Conservation (phyloP, 2,888 invertebrate species). For the Blastobasis lacticolella region DNA sequence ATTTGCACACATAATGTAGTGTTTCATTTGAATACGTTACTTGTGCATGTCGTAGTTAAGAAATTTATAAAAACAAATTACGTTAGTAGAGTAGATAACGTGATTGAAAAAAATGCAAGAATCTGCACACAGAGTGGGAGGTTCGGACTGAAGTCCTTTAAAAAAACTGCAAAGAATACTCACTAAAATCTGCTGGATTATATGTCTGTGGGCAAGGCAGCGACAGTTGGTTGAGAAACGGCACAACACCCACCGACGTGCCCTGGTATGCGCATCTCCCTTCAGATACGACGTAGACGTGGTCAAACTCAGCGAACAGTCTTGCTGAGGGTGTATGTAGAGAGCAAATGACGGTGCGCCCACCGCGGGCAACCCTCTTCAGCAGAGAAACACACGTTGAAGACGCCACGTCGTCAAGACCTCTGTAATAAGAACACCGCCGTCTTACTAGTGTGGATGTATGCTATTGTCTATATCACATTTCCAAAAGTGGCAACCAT, state of each 20-base stretch:
- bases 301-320: slow-evolving; percentile 92
- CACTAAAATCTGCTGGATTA: slow-evolving; percentile 97
- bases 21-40: too few relatives aligned
- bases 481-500: too few relatives aligned
- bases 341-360: slow-evolving; percentile 94
- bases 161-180: slow-evolving; percentile 35
- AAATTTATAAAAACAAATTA: too few relatives aligned
- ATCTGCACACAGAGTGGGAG: too few relatives aligned
- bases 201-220: slow-evolving; percentile 92
- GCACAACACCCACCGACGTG: slow-evolving; percentile 83
- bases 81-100: too few relatives aligned
- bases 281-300: slow-evolving; percentile 90
- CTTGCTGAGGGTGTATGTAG: slow-evolving; percentile 97
- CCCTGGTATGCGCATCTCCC: slow-evolving; percentile 95
- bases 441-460: too few relatives aligned
- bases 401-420: slow-evolving; percentile 92
- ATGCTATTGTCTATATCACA: too few relatives aligned
- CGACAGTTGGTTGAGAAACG: slow-evolving; percentile 84
- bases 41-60: too few relatives aligned
- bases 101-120: too few relatives aligned
- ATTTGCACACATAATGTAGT: too few relatives aligned
- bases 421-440: slow-evolving; percentile 70
- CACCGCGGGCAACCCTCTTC: slow-evolving; percentile 87
- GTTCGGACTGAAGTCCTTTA: too few relatives aligned
- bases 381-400: slow-evolving; percentile 90